Percentiles rank a stretch among this genome's conserved stretches.
Evolutionary conservation across 2,888 invertebrate genomes (phyloP).

Genomic region (Lepidochrysops patricia): DNA sequence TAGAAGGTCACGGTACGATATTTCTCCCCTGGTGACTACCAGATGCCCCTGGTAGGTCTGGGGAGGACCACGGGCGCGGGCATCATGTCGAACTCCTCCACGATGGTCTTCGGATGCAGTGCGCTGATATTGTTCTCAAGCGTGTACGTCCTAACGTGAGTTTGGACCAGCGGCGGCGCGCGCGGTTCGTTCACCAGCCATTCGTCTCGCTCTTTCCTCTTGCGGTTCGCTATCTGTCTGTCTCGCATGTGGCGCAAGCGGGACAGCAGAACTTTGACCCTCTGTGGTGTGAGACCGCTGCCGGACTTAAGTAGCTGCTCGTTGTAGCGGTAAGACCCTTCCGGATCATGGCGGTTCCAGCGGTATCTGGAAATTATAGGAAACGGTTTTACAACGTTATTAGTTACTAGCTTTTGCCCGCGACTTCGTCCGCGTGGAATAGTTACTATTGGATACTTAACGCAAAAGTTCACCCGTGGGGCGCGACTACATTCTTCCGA

Average conservation of each 20-base stretch:
- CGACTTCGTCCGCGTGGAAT: too few relatives aligned
- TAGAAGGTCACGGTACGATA: too few relatives aligned
- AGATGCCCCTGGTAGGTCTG: constrained; percentile 34
- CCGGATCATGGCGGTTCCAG: constrained; percentile 64
- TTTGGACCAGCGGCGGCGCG: constrained; percentile 48
- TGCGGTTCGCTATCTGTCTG: constrained; percentile 53
- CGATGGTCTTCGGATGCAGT: constrained; percentile 74
- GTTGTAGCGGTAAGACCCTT: constrained; percentile 59
- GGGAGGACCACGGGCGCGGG: constrained; percentile 36
- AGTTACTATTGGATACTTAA: too few relatives aligned
- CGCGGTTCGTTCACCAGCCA: constrained; percentile 54
- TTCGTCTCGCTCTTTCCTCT: constrained; percentile 42
- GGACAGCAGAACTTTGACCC: constrained; percentile 52
- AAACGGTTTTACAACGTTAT: background rate
- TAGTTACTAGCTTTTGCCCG: too few relatives aligned
- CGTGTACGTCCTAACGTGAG: constrained; percentile 71
- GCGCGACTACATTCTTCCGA: too few relatives aligned
- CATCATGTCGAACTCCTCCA: constrained; percentile 68
- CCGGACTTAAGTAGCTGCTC: constrained; percentile 56
- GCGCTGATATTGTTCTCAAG: constrained; percentile 70
- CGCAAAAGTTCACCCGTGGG: too few relatives aligned
- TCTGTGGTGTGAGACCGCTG: constrained; percentile 56
- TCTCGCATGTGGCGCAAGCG: constrained; percentile 56
- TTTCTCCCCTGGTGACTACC: constrained; percentile 29
- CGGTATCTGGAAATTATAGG: constrained; percentile 42